Percentiles rank a stretch among this genome's conserved stretches.
Evolutionary conservation across 2,888 invertebrate genomes (phyloP).

Genomic region (Eilema depressum): DNA sequence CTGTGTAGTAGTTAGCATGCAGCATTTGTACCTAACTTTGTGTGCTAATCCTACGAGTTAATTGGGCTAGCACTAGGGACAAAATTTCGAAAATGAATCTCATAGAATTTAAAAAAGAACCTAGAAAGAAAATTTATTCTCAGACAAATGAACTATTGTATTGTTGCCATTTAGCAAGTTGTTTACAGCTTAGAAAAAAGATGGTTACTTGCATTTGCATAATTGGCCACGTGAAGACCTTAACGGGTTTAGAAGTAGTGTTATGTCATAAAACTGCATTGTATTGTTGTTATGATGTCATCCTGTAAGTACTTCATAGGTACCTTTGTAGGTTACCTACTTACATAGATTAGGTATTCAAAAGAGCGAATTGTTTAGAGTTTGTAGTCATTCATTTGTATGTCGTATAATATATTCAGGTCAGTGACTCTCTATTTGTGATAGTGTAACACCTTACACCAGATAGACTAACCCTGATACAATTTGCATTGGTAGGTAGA

Average conservation of each 20-base stretch:
- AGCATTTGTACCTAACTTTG: too few species aligned
- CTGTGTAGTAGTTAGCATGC: too few species aligned
- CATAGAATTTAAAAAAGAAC: too few species aligned
- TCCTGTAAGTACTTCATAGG: neutral
- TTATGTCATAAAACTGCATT: constrained; percentile 8
- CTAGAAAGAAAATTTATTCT: too few species aligned
- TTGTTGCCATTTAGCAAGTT: constrained; percentile 10
- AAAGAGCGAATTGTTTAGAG: neutral
- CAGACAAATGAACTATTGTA: too few species aligned
- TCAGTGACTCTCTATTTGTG: neutral
- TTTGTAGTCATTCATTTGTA: neutral
- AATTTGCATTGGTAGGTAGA: neutral
- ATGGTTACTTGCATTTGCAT: neutral
- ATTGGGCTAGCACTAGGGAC: too few species aligned
- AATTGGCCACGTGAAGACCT: constrained; percentile 25
- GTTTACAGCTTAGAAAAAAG: constrained; percentile 27
- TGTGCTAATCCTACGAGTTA: too few species aligned
- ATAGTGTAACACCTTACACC: neutral
- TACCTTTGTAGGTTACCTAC: neutral
- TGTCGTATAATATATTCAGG: neutral
- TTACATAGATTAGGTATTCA: constrained; percentile 3
- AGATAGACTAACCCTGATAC: neutral
- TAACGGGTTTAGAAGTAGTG: constrained; percentile 14
- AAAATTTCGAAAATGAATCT: too few species aligned
- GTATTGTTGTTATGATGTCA: constrained; percentile 11